A percentile compares a stretch with the other conserved stretches of the same genome.
Conservation (phyloP, 2,113 vertebrate genomes). For the Oryzias javanicus region DNA sequence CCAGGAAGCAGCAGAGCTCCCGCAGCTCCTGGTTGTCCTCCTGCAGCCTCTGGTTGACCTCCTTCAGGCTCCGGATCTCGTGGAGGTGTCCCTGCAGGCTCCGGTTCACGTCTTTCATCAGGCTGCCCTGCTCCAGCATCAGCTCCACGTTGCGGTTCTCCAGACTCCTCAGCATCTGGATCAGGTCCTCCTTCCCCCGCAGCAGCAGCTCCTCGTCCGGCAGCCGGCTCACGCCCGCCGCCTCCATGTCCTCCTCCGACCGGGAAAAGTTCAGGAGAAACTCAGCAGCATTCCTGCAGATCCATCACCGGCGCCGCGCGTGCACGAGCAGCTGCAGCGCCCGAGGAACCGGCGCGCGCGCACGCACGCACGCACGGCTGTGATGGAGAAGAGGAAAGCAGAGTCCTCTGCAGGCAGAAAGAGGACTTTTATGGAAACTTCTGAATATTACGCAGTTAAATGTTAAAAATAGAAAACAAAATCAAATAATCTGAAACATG, state of each 20-base stretch:
- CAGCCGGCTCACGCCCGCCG: conserved; percentile 82
- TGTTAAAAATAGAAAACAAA: no score
- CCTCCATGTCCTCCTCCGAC: neutral
- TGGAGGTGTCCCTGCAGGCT: conserved; percentile 93
- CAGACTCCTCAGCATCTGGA: conserved; percentile 82
- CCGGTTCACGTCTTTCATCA: conserved; percentile 96
- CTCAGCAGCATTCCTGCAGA: no score
- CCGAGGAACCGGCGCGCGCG: no score
- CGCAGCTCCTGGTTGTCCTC: conserved; percentile 95
- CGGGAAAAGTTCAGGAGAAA: neutral
- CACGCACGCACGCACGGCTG: no score
- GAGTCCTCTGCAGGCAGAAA: no score
- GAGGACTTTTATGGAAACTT: no score
- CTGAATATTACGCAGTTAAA: no score
- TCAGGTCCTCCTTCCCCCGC: conserved; percentile 88
- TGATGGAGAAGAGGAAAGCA: no score
- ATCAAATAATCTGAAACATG: no score
- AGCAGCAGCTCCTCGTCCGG: conserved; percentile 88
- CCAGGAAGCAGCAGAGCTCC: conserved; percentile 95
- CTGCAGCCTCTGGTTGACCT: conserved; percentile 95
- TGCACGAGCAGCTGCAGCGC: no score
- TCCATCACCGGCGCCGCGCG: no score
- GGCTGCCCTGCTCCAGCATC: conserved; percentile 92
- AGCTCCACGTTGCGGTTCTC: conserved; percentile 89
- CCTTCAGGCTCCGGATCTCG: conserved; percentile 93